A percentile compares a stretch with the other conserved stretches of the same genome.
phyloP scores from a whole-genome alignment of 2,113 vertebrate genomes.

The Glaucidium brasilianum region DNA sequence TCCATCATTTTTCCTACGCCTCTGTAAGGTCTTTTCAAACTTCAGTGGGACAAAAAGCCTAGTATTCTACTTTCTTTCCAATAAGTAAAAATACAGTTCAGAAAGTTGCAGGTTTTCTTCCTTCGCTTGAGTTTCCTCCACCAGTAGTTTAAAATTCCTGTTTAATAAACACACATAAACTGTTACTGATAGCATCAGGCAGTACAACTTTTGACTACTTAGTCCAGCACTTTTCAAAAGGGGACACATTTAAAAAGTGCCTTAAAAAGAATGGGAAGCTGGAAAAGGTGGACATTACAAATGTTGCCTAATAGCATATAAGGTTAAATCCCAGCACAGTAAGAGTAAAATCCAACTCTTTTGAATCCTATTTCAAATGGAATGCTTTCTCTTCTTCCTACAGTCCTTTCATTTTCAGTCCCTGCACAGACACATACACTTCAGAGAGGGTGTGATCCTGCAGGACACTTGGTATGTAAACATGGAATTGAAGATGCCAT shows the following conservation, averaged over 20 bases:
- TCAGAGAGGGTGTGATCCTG: neutral
- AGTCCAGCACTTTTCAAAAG: neutral
- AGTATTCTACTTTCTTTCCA: neutral
- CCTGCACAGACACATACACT: neutral
- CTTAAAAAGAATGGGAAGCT: neutral
- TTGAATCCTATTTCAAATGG: neutral
- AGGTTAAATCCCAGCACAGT: neutral
- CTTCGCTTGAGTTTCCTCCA: neutral
- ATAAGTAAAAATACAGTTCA: neutral
- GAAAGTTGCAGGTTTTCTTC: neutral
- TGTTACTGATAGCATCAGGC: neutral
- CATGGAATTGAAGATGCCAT: neutral
- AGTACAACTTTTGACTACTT: neutral
- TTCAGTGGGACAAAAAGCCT: neutral
- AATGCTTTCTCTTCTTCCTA: neutral
- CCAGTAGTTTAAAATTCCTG: neutral
- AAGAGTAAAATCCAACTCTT: neutral
- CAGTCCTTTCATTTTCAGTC: neutral
- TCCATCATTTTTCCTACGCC: neutral
- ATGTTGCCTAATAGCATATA: neutral
- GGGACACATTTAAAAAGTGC: neutral
- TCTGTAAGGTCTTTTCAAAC: neutral
- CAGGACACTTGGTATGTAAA: neutral
- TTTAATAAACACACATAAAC: neutral
- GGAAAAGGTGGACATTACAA: rapidly evolving